A percentile compares a stretch with the other conserved stretches of the same genome.
Conservation (phyloP, 2,113 vertebrate species). For the Thryonomys swinderianus region DNA sequence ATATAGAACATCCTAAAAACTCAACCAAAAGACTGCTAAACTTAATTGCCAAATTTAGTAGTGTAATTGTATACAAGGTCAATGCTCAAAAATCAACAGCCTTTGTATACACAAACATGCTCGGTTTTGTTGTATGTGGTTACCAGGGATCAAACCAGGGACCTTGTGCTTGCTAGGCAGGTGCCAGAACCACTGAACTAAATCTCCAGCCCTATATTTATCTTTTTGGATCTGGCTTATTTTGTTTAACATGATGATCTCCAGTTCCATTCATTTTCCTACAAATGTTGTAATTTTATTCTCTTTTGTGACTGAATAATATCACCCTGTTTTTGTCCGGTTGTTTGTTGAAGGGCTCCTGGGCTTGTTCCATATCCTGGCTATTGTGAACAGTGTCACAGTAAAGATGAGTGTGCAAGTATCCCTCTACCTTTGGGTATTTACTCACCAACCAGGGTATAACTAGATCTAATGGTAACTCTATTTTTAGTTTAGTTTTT, state of each 20-base stretch:
- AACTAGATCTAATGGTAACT: not conserved
- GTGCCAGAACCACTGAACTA: too few species aligned
- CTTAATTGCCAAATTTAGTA: too few species aligned
- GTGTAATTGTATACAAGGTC: too few species aligned
- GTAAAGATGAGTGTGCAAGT: not conserved
- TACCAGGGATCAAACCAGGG: too few species aligned
- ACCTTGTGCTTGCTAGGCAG: too few species aligned
- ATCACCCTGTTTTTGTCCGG: not conserved
- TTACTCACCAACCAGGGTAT: not conserved
- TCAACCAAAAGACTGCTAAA: too few species aligned
- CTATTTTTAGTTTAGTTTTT: not conserved
- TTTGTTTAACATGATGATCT: not conserved
- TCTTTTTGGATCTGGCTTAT: not conserved
- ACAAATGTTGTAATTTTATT: not conserved
- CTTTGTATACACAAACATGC: too few species aligned
- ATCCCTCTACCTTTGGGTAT: not conserved
- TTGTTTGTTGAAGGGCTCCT: not conserved
- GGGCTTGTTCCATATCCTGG: not conserved
- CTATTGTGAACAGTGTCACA: not conserved
- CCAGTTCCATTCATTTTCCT: not conserved
- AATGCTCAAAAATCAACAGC: too few species aligned
- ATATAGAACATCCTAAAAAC: too few species aligned
- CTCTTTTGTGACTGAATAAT: not conserved
- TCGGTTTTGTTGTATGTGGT: too few species aligned
- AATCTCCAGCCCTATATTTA: too few species aligned